These are phyloP conservation scores for Channa maculata DNA, from an alignment of 2,113 vertebrate genomes.

Conservation along the genomic window DNA sequence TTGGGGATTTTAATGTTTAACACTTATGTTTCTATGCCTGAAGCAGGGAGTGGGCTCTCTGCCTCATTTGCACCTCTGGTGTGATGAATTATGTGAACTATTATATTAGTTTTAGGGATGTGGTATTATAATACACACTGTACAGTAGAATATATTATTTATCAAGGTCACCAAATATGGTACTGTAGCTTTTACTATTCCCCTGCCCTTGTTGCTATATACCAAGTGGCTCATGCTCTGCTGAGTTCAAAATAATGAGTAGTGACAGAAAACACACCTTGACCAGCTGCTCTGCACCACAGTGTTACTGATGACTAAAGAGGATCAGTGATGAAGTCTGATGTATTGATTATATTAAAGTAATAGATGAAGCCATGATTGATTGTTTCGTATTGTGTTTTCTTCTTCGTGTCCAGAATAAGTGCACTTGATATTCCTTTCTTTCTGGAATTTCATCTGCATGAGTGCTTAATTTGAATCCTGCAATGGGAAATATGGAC, in stretches of 20 bases:
- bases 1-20: slow-evolving; percentile 58
- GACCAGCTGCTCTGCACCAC: not conserved
- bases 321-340: no score
- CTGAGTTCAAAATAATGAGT: not conserved
- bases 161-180: slow-evolving; percentile 14
- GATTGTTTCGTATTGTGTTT: no score
- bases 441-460: no score
- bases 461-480: no score
- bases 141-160: not conserved
- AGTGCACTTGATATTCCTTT: no score
- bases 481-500: no score
- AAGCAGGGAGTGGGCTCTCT: slow-evolving; percentile 15
- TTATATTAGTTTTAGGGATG: slow-evolving; percentile 4
- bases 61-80: slow-evolving; percentile 10
- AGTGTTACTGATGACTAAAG: no score
- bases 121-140: not conserved
- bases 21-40: slow-evolving; percentile 37
- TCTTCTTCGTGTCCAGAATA: no score
- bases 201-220: not conserved
- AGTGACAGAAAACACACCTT: not conserved
- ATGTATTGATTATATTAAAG: no score
- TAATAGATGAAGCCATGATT: no score
- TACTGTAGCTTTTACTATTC: not conserved
- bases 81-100: slow-evolving; percentile 35
- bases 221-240: not conserved